phyloP scores from a whole-genome alignment of 2,888 invertebrate species.

The Steinernema carpocapsae region DNA sequence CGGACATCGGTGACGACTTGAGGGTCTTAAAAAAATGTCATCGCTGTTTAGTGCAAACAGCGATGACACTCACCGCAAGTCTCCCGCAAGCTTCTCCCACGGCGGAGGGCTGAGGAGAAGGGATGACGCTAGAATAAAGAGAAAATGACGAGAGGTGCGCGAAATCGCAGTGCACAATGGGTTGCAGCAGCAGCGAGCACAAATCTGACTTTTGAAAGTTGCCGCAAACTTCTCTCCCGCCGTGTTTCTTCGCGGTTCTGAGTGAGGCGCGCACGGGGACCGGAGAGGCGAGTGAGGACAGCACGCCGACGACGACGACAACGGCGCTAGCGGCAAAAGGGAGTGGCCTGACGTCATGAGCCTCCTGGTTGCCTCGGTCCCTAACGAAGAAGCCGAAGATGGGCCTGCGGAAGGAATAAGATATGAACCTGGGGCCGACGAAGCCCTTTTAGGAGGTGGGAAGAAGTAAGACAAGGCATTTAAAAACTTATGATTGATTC shows the following conservation, averaged over 20 bases:
- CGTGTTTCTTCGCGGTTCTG: neutral
- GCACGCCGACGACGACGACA: neutral
- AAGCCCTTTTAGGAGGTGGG: too few species aligned
- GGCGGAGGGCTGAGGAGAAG: too few species aligned
- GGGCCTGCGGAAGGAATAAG: too few species aligned
- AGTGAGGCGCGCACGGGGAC: neutral
- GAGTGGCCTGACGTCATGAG: slow-evolving; percentile 30
- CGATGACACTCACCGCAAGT: too few species aligned
- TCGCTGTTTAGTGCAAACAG: neutral
- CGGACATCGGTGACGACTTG: neutral
- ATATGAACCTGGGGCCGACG: too few species aligned
- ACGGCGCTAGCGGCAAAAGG: slow-evolving; percentile 22
- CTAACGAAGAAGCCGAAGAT: neutral
- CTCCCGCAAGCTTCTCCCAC: too few species aligned
- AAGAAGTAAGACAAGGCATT: too few species aligned
- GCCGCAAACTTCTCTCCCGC: neutral
- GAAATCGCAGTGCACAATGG: too few species aligned
- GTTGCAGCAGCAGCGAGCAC: too few species aligned
- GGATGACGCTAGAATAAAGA: too few species aligned
- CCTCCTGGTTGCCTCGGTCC: neutral
- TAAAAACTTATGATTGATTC: too few species aligned
- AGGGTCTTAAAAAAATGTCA: slow-evolving; percentile 2
- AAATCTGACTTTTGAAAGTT: neutral
- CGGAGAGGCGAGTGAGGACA: neutral
- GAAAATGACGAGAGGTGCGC: too few species aligned